Evolutionary conservation across 2,888 invertebrate species (phyloP), one percentile per base, ranked within the genome.

Genomic region (Caenorhabditis becei): DNA sequence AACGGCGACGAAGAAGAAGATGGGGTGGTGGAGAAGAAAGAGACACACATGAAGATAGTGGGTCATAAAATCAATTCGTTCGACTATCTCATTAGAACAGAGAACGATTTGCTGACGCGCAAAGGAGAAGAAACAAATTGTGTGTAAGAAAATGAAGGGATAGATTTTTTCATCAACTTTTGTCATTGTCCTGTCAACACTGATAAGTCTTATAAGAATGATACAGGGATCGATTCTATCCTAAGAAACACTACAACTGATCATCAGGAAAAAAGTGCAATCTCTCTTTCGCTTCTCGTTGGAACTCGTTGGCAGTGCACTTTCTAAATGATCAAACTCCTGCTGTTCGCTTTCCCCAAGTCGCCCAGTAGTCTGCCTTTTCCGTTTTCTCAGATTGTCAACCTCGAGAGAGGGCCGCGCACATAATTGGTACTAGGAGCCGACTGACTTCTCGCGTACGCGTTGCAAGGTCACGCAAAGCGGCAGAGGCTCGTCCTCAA

Each of bases 341-440:
- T n/a, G 32, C 32, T 69, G 47, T 49, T 70, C 58, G 10, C n/a
- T 41, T 47, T 28, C 11, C 20, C 35, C n/a, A n/a, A n/a, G 18
- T 26, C 47, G 23, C 35, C 11, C 41, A 8, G 28, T 8, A 44
- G 49, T 28, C 59, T 58, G 11, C n/a, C 26, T 20, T 41, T 35
- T 37, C 47, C 56, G 32, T 58, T 47, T 47, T 53, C 62, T 41
- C 62, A 44, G 63, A 18, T 62, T 63, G 72, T 49, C 63, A 41
- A 53, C 66, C 37, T 58, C 61, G 37, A 16, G 56, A 59, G 61
- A 7, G 65, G 74, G 59, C 44, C 66, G 74, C 66, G 74, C 66
- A 75, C 74, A 75, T 75, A 75, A 75, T 75, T 75, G 74, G 74
- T 75, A 75, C 74, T 75, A 75, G 74, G 74, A 75, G 74, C 74